Evolutionary conservation across 2,113 vertebrate species (phyloP), one percentile per base, ranked within the genome.

Genomic region (Lophotis ruficrista): DNA sequence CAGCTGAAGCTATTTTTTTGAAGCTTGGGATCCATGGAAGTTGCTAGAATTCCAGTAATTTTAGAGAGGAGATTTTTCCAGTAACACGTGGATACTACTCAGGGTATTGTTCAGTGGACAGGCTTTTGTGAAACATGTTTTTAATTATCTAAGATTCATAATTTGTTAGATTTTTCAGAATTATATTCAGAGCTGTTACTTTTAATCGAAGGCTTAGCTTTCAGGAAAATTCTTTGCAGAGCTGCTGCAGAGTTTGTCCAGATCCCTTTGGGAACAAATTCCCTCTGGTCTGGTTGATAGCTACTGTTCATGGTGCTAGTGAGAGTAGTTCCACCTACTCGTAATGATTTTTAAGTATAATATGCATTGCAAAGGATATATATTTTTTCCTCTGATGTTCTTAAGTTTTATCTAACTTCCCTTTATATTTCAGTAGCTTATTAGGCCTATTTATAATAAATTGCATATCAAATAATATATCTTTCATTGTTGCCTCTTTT

Each of bases 401-500:
- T 86, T 66, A 61, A 77, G 6, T 66, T 86, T 78, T 56, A 76
- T 76, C 25, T 43, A 48, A 45, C 31, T 70, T 62, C 14, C 15
- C 14, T 71, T 80, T 58, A 38, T 45, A 83, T 77, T 88, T 88
- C 62, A 83, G 48, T 57, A 51, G 27, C 21, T 69, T 83, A 93
- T 62, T 75, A 83, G 24, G n/a, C 18, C 9, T 87, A 60, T 83
- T 93, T 89, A 53, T 83, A 41, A 37, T 24, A 64, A 96, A 83
- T 43, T 94, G 65, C 23, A 64, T 57, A 84, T 90, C 19, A 93
- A 91, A 81, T 87, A 35, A 95, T 66, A 28, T 18, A 23, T 58
- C 31, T 91, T 95, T 89, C 57, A 92, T 91, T 92, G 91, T 66
- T 90, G 96, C 60, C 83, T 27, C 12, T 90, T 96, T 66, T 83